These are phyloP conservation scores for Brevimyrus niger DNA, from an alignment of 2,113 vertebrate genomes.

Conservation along the genomic window DNA sequence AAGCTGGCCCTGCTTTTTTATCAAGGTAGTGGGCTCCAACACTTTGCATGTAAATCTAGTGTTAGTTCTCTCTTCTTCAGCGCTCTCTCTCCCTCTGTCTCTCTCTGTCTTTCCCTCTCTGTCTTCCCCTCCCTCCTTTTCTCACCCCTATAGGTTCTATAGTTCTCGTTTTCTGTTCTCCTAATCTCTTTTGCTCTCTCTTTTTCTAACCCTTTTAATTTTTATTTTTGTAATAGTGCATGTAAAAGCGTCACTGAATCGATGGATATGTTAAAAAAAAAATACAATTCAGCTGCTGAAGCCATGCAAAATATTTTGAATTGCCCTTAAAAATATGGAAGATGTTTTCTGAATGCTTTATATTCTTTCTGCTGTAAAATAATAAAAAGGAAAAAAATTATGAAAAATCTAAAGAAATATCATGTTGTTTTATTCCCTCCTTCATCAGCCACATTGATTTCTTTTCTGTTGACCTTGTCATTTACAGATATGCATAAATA, in stretches of 20 bases:
- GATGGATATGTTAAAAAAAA: constrained; percentile 92
- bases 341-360: constrained; percentile 99
- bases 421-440: constrained; percentile 23
- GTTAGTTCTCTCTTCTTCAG: constrained; percentile 75
- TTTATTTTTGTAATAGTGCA: constrained; percentile 99
- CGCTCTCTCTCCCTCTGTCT: background rate
- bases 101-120: constrained; percentile 60
- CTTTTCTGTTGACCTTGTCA: background rate
- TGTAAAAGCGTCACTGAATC: constrained; percentile 99
- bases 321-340: constrained; percentile 99
- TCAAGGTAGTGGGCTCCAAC: constrained; percentile 78
- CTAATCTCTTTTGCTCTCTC: constrained; percentile 48
- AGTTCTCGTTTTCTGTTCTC: constrained; percentile 54
- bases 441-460: background rate
- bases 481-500: background rate
- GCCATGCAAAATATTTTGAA: constrained; percentile 99
- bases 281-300: constrained; percentile 98
- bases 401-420: constrained; percentile 67
- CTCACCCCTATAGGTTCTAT: constrained; percentile 41
- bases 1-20: constrained; percentile 58
- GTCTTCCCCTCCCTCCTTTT: constrained; percentile 53
- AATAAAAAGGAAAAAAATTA: constrained; percentile 84
- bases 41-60: constrained; percentile 99
- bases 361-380: constrained; percentile 99
- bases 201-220: constrained; percentile 73